Conservation (phyloP, 2,888 invertebrate genomes). For the Caenorhabditis afra region DNA sequence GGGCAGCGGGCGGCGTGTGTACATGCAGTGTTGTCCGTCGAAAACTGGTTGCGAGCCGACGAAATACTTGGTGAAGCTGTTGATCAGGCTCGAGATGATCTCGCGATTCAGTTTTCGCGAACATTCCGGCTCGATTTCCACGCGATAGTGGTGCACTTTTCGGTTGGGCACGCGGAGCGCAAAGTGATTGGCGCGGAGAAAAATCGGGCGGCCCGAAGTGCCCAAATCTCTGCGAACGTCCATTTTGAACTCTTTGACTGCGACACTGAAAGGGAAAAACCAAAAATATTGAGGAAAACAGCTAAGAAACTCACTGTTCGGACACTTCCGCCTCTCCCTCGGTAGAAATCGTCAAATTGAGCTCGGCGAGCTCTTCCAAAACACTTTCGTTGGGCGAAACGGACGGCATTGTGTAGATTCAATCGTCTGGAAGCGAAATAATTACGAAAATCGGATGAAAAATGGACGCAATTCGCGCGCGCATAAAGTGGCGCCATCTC, state of each 20-base stretch:
- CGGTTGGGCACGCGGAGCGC: background rate
- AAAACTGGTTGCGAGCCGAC: conserved; percentile 88
- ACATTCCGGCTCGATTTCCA: conserved; percentile 98
- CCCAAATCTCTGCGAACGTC: background rate
- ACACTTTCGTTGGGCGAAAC: too few relatives aligned
- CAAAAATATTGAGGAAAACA: too few relatives aligned
- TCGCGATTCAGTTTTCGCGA: conserved; percentile 90
- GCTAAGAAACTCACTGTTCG: too few relatives aligned
- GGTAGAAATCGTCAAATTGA: too few relatives aligned
- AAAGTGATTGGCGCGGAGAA: background rate
- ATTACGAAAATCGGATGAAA: too few relatives aligned
- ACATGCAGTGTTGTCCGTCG: conserved; percentile 97
- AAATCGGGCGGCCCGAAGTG: background rate
- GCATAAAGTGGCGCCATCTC: too few relatives aligned
- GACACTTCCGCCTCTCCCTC: too few relatives aligned
- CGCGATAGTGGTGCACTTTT: conserved; percentile 79
- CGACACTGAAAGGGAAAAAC: background rate
- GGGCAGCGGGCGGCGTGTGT: conserved; percentile 96
- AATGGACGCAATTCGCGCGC: too few relatives aligned
- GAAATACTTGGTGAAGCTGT: conserved; percentile 73
- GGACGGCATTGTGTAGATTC: too few relatives aligned
- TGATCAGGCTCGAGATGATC: conserved; percentile 78
- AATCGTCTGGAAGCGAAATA: too few relatives aligned
- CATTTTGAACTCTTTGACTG: background rate
- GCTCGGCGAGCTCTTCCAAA: too few relatives aligned